A percentile compares a stretch with the other conserved stretches of the same genome.
phyloP scores from a whole-genome alignment of 2,888 invertebrate genomes.

The Limenitis arthemis region DNA sequence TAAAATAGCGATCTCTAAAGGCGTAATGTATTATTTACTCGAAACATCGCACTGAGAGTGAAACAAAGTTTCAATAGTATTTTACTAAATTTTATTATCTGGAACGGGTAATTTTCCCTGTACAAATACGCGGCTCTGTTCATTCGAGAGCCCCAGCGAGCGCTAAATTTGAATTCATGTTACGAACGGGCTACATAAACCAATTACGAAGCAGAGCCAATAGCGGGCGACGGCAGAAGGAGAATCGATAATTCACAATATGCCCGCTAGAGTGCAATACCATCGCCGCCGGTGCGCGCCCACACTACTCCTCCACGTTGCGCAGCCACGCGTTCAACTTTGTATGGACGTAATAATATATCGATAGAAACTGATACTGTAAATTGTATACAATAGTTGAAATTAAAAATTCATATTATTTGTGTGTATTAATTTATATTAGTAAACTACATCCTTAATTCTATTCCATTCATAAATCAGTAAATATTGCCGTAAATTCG shows the following conservation, averaged over 20 bases:
- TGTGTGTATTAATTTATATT: too few relatives aligned
- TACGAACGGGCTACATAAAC: constrained; percentile 66
- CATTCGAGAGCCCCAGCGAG: constrained; percentile 50
- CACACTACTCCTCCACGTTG: constrained; percentile 66
- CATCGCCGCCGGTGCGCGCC: constrained; percentile 58
- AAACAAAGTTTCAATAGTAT: constrained; percentile 49
- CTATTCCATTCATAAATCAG: too few relatives aligned
- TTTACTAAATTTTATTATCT: constrained; percentile 54
- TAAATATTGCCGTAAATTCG: too few relatives aligned
- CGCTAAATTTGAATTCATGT: constrained; percentile 71
- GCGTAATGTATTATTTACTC: constrained; percentile 20
- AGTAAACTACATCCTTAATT: too few relatives aligned
- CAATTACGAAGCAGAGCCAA: constrained; percentile 65
- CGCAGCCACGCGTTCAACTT: constrained; percentile 52
- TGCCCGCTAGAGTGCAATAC: constrained; percentile 68
- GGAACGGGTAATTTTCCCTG: constrained; percentile 52
- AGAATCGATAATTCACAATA: constrained; percentile 71
- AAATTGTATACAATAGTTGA: constrained; percentile 8
- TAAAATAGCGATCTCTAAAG: constrained; percentile 1
- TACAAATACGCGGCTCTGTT: constrained; percentile 51
- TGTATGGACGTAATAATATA: constrained; percentile 40
- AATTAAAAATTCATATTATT: too few relatives aligned
- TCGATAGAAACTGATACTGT: neutral
- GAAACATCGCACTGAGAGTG: constrained; percentile 31
- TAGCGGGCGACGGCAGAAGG: constrained; percentile 51